Evolutionary conservation across 2,113 vertebrate genomes (phyloP).

Genomic region (Xiphophorus maculatus): DNA sequence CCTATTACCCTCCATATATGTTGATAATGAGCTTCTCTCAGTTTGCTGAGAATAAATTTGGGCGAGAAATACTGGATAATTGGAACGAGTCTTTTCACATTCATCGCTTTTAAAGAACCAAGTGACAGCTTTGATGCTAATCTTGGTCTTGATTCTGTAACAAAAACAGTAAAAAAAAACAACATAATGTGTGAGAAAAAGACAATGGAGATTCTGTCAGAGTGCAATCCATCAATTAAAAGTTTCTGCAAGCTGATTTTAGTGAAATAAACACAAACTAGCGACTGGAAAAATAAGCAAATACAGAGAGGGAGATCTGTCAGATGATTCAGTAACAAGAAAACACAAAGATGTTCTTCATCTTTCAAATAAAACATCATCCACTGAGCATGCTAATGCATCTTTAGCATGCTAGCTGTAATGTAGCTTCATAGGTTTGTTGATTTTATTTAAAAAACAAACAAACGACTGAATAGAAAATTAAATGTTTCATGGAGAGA

Average conservation of each 20-base stretch:
- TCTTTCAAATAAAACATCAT: neutral
- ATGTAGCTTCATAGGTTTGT: neutral
- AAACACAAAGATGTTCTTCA: neutral
- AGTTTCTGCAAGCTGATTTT: neutral
- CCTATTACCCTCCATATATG: constrained; percentile 43
- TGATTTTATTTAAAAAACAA: no score
- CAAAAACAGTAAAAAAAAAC: neutral
- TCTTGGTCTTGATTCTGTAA: neutral
- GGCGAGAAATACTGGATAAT: constrained; percentile 21
- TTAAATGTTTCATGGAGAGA: neutral
- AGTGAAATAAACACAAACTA: neutral
- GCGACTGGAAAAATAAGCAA: neutral
- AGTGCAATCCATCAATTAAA: neutral
- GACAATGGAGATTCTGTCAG: neutral
- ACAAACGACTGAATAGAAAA: neutral
- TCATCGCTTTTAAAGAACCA: neutral
- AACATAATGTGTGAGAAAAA: neutral
- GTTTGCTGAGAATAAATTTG: constrained; percentile 11
- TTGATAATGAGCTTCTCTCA: constrained; percentile 52
- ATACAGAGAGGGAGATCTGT: neutral
- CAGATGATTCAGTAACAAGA: neutral
- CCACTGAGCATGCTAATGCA: no score
- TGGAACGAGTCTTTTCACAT: constrained; percentile 14
- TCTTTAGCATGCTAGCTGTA: neutral
- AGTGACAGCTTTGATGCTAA: constrained; percentile 4